Percentiles rank a stretch among this genome's conserved stretches.
These are phyloP conservation scores for Margaritifera margaritifera DNA, from an alignment of 2,888 invertebrate genomes.

Conservation along the genomic window DNA sequence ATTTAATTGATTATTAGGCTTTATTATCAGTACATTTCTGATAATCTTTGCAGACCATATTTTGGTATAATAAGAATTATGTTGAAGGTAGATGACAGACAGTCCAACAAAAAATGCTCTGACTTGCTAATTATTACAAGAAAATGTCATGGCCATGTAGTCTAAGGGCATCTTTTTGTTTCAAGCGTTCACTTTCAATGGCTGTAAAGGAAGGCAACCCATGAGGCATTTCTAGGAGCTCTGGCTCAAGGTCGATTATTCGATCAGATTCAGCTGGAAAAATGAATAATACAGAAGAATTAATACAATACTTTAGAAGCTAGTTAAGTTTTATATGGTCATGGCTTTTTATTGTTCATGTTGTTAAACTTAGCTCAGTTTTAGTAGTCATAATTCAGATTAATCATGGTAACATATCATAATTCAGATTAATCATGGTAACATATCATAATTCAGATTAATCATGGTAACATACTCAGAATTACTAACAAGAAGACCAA, in stretches of 20 bases:
- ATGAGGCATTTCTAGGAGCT: conserved; percentile 82
- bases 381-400: too few relatives aligned
- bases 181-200: conserved; percentile 75
- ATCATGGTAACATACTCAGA: too few relatives aligned
- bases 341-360: too few relatives aligned
- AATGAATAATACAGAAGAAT: conserved; percentile 25
- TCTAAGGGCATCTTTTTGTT: conserved; percentile 19
- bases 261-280: conserved; percentile 83
- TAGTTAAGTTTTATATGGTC: background rate
- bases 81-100: too few relatives aligned
- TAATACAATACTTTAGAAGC: background rate
- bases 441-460: too few relatives aligned
- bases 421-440: too few relatives aligned
- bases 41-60: too few relatives aligned
- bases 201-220: conserved; percentile 83
- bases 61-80: too few relatives aligned
- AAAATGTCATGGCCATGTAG: conserved; percentile 47
- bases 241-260: conserved; percentile 83
- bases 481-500: too few relatives aligned
- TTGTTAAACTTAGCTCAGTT: too few relatives aligned
- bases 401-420: too few relatives aligned
- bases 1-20: too few relatives aligned
- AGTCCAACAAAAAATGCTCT: background rate
- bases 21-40: background rate
- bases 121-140: conserved; percentile 12